A percentile compares a stretch with the other conserved stretches of the same genome.
phyloP scores from a whole-genome alignment of 2,888 invertebrate genomes.

The Drosophila prolongata region DNA sequence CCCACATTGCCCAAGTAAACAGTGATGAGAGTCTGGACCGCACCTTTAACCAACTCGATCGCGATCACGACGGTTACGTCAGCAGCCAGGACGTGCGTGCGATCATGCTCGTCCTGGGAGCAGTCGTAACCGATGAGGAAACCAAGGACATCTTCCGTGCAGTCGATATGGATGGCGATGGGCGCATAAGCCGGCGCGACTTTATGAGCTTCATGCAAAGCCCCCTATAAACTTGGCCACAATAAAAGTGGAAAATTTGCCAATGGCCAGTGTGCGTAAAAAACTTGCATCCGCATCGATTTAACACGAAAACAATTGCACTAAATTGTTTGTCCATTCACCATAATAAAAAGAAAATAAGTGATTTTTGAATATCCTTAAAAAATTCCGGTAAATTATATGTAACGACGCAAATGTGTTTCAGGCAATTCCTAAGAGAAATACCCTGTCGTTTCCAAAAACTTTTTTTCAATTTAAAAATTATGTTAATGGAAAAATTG shows the following conservation, averaged over 20 bases:
- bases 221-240: conserved; percentile 12
- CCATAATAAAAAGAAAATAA: too few relatives aligned
- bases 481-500: too few relatives aligned
- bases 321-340: background rate
- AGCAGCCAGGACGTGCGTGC: conserved; percentile 97
- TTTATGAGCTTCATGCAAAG: conserved; percentile 86
- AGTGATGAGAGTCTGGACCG: conserved; percentile 97
- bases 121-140: conserved; percentile 98
- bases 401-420: too few relatives aligned
- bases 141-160: conserved; percentile 98
- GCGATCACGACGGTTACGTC: conserved; percentile 98
- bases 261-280: conserved; percentile 53
- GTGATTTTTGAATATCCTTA: too few relatives aligned
- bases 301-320: background rate
- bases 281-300: background rate
- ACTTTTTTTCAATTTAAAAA: too few relatives aligned
- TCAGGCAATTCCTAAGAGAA: too few relatives aligned
- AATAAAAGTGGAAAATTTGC: conserved; percentile 61
- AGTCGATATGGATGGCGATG: conserved; percentile 98
- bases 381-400: too few relatives aligned
- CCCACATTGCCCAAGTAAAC: conserved; percentile 99
- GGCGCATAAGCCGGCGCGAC: conserved; percentile 90
- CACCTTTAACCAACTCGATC: conserved; percentile 89
- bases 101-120: conserved; percentile 99
- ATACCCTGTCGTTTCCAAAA: too few relatives aligned